Evolutionary conservation across 1,140 invertebrate species (phyloP), one percentile per base, ranked within the genome.

Genomic region (Scaptomyza pallida): DNA sequence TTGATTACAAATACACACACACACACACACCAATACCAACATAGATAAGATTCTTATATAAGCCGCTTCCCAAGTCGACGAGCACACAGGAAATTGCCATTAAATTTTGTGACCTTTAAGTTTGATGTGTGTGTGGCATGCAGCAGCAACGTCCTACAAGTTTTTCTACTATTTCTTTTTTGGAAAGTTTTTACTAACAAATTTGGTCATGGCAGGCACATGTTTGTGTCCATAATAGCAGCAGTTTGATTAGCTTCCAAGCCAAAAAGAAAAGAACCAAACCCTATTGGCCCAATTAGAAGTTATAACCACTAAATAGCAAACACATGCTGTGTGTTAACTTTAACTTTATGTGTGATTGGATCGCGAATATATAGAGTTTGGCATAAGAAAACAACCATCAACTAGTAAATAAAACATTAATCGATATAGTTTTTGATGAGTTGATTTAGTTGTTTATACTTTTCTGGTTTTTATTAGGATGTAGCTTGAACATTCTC

Each of bases 81-180:
- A 45, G 43, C 56, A 40, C 33, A 37, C 45, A 70, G 78, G 61
- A 82, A 74, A 73, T 82, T 75, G 79, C 67, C 56, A 74, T 79
- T 76, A 73, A 85, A 83, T 83, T 83, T 76, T 65, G 67, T 67
- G 80, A 75, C 80, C 80, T 83, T 83, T 75, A 79, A 79, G 63
- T 79, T 54, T 55, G 52, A 64, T 59, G 55, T 41, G 3, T 12
- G 63, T 79, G 48, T 55, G 52, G 57, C 55, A 50, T 41, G 3
- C 4, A 8, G 33, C 33, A 37, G 33, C 48, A 64, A 12, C 48
- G 56, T 37, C 44, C 55, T 55, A 50, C 61, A 59, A 44, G 30
- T 50, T 60, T 59, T 67, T 37, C 3, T 37, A 12, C 12, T 35
- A 12, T 37, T n/a, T 12, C n/a, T 3, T 3, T 37, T 43, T 33